Evolutionary conservation across 2,888 invertebrate genomes (phyloP).

Genomic region (Xiphydria camelus): DNA sequence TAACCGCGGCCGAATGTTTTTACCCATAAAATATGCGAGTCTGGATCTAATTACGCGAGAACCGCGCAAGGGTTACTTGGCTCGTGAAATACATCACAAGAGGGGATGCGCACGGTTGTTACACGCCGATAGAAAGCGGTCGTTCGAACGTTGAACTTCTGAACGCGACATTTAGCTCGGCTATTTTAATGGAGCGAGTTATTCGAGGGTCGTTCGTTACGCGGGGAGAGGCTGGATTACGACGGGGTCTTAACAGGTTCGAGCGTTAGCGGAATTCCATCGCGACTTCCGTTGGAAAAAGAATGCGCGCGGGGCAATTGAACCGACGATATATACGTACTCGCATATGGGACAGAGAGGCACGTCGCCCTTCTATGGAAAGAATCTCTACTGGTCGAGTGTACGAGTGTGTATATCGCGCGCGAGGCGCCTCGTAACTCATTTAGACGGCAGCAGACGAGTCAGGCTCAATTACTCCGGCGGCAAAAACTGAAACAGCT

Average conservation of each 20-base stretch:
- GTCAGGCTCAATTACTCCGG: conserved; percentile 52
- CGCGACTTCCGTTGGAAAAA: too few species aligned
- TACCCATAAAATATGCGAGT: conserved; percentile 9
- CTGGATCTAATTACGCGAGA: conserved; percentile 15
- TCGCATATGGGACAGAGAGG: not conserved
- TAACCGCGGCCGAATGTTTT: too few species aligned
- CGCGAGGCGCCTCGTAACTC: conserved; percentile 45
- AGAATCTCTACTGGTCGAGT: not conserved
- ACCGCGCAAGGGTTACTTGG: conserved; percentile 11
- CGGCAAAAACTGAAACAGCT: conserved; percentile 42
- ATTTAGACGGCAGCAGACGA: conserved; percentile 41
- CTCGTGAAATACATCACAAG: conserved; percentile 1
- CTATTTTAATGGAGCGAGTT: conserved; percentile 16
- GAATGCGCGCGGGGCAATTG: too few species aligned
- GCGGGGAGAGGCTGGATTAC: not conserved
- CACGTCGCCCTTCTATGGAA: not conserved
- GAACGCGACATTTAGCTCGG: conserved; percentile 12
- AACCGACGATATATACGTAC: not conserved
- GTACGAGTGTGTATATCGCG: not conserved
- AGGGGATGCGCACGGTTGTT: conserved; percentile 14
- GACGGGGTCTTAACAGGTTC: too few species aligned
- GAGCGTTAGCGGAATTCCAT: too few species aligned
- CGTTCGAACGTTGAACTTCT: conserved; percentile 4
- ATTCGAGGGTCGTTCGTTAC: conserved; percentile 5
- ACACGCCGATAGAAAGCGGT: conserved; percentile 11